Evolutionary conservation across 53 echinoderm and acorn worm species (phyloP).

Genomic region (Zoroaster sp.): DNA sequence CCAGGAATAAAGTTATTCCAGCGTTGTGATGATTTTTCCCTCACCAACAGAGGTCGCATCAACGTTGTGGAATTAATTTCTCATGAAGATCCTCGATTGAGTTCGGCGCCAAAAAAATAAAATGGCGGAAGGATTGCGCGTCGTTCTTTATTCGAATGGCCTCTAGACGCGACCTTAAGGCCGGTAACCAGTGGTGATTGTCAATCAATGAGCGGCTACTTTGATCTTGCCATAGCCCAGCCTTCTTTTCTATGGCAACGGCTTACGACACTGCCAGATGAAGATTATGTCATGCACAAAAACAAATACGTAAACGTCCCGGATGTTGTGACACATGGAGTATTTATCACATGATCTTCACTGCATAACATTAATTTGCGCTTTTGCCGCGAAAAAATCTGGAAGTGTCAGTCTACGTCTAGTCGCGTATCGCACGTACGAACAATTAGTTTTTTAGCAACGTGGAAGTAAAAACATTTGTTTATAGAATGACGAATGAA

Average conservation of each 20-base stretch:
- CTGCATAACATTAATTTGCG: too few species aligned
- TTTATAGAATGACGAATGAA: not conserved
- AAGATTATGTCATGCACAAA: constrained; percentile 57
- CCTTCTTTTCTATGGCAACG: constrained; percentile 34
- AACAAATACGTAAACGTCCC: constrained; percentile 16
- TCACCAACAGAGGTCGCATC: constrained; percentile 61
- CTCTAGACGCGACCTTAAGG: constrained; percentile 65
- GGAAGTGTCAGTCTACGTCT: too few species aligned
- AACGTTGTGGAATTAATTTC: constrained; percentile 22
- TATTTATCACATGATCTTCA: not conserved
- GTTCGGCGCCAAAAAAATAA: constrained; percentile 71
- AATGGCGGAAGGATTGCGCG: constrained; percentile 74
- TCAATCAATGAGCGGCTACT: constrained; percentile 63
- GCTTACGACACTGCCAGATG: constrained; percentile 29
- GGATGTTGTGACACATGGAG: constrained; percentile 21
- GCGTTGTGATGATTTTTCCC: constrained; percentile 12
- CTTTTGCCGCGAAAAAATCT: not conserved
- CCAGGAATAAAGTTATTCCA: constrained; percentile 23
- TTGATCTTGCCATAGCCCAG: constrained; percentile 14
- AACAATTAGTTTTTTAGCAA: too few species aligned
- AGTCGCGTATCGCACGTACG: too few species aligned
- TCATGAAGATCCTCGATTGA: constrained; percentile 33
- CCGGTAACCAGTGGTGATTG: constrained; percentile 46
- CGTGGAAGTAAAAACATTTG: too few species aligned
- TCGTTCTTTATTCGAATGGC: constrained; percentile 69